A percentile compares a stretch with the other conserved stretches of the same genome.
Evolutionary conservation across 2,797 vertebrate species (phyloP).

Genomic region (Brachymystax lenok): DNA sequence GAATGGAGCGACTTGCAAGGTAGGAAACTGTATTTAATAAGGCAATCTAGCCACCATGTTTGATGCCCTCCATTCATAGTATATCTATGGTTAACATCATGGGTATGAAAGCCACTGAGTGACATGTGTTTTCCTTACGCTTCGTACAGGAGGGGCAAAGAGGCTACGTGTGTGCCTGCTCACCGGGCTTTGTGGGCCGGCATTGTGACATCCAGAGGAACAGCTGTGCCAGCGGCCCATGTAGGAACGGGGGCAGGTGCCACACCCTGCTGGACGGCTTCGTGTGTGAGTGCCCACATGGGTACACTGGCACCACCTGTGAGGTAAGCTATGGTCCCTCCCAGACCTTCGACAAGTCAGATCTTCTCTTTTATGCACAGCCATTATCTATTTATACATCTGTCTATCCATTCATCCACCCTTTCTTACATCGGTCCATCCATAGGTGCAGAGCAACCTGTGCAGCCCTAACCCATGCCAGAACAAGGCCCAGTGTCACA

Average conservation of each 20-base stretch:
- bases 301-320: conserved; percentile 83
- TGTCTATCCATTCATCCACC: background rate
- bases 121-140: background rate
- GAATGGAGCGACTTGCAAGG: conserved; percentile 91
- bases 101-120: background rate
- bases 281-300: conserved; percentile 82
- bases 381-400: background rate
- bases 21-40: conserved; percentile 56
- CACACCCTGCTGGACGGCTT: conserved; percentile 77
- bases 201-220: conserved; percentile 85
- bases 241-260: conserved; percentile 82
- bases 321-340: conserved; percentile 78
- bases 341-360: background rate
- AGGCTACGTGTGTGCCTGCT: conserved; percentile 86
- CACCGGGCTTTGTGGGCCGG: conserved; percentile 80
- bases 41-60: background rate
- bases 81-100: background rate
- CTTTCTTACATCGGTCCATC: background rate
- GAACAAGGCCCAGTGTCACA: conserved; percentile 86
- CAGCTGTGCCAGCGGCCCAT: conserved; percentile 83
- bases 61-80: background rate
- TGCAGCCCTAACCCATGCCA: conserved; percentile 90
- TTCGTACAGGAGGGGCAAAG: conserved; percentile 74
- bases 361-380: background rate
- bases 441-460: conserved; percentile 81